phyloP scores from a whole-genome alignment of 2,888 invertebrate species.

The Venusia cambrica region DNA sequence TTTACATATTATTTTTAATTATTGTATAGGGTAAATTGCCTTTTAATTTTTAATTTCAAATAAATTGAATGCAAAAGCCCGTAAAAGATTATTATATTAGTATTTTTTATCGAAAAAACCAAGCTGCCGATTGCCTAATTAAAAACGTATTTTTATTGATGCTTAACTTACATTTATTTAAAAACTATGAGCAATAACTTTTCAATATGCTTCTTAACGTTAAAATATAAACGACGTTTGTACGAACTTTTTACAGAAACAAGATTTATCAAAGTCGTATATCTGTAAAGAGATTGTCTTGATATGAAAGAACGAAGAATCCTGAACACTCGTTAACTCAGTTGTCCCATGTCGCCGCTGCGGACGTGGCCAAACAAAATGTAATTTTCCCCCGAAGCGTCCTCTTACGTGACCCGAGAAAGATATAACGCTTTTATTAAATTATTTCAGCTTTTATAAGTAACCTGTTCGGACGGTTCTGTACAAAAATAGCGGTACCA shows the following conservation, averaged over 20 bases:
- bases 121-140: too few relatives aligned
- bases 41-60: conserved; percentile 9
- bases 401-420: conserved; percentile 77
- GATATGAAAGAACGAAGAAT: conserved; percentile 72
- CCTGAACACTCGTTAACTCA: conserved; percentile 73
- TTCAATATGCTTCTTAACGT: conserved; percentile 16
- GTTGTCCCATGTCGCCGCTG: conserved; percentile 69
- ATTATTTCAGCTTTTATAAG: conserved; percentile 75
- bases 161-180: too few relatives aligned
- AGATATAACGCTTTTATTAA: conserved; percentile 78
- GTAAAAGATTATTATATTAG: too few relatives aligned
- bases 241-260: conserved; percentile 13
- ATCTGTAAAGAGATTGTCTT: conserved; percentile 55
- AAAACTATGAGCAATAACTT: too few relatives aligned
- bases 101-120: conserved; percentile 7
- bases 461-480: conserved; percentile 58
- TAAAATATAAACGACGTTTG: conserved; percentile 8
- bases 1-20: too few relatives aligned
- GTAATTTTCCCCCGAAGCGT: conserved; percentile 74
- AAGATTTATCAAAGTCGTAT: conserved; percentile 35
- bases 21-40: background rate
- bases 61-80: conserved; percentile 4
- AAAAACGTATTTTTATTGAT: too few relatives aligned
- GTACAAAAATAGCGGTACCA: conserved; percentile 56
- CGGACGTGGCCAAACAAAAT: conserved; percentile 77